Evolutionary conservation across 1,140 invertebrate species (phyloP), one percentile per base, ranked within the genome.

Genomic region (Cherax destructor): DNA sequence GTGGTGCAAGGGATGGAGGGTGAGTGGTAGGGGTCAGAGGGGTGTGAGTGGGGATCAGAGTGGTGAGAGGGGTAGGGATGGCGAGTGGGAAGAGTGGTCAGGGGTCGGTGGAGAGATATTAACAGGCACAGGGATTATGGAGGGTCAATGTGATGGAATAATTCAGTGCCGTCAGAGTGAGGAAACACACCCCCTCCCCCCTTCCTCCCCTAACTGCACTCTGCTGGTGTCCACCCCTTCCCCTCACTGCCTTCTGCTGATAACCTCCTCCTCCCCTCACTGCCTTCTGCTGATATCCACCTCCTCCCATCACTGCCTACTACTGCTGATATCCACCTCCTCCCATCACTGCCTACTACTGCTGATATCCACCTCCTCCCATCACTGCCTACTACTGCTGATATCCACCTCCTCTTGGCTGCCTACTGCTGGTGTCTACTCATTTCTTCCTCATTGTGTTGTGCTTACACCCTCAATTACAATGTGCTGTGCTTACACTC

Each of bases 81-180:
- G 79, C 18, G 41, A 24, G 79, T 50, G 79, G 79, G 49, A 41
- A 16, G 21, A 41, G 11, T 18, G 52, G 59, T 16, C 52, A 13
- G 49, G 21, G 56, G 16, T 52, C 52, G 52, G 52, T 56, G 79
- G 79, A 50, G 21, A 83, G 52, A 83, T 83, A 83, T 83, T 83
- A 65, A 61, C 24, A 65, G 80, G 30, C 59, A 30, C 18, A 21
- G 59, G 52, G 59, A 41, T 83, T 65, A 83, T 56, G 59, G 61
- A 16, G n/a, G 7, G 80, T 30, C 52, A 83, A 83, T 83, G 80
- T 83, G 50, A 21, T 83, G 80, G 80, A 83, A 83, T 56, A 83
- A 83, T 83, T 83, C 80, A 77, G n/a, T 77, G 47, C 76, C 30
- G 76, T 24, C n/a, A 18, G 18, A 65, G 13, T 11, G 61, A 65